Conservation (phyloP, 2,797 vertebrate species). For the Atherinosoma microstoma region DNA sequence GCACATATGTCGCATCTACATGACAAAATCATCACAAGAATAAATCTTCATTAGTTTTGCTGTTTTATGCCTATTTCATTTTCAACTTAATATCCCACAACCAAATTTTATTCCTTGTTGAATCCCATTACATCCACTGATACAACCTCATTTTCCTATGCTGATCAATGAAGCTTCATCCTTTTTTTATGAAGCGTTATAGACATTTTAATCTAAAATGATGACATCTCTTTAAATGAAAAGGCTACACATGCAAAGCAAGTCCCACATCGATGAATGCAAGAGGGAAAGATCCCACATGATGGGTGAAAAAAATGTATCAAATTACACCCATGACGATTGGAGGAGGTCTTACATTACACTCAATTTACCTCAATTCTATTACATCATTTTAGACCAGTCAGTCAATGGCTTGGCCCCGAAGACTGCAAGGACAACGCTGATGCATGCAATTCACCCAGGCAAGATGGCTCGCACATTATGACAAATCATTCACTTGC, state of each 20-base stretch:
- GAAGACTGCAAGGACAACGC: conserved; percentile 43
- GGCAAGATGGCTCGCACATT: conserved; percentile 32
- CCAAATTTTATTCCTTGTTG: conserved; percentile 3
- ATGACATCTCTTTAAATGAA: conserved; percentile 50
- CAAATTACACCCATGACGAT: conserved; percentile 40
- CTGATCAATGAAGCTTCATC: conserved; percentile 51
- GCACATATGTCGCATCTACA: neutral
- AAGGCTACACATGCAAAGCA: conserved; percentile 3
- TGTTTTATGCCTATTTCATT: conserved; percentile 20
- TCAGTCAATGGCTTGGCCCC: conserved; percentile 43
- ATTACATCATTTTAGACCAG: conserved; percentile 47
- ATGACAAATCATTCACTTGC: conserved; percentile 29
- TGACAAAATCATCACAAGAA: neutral
- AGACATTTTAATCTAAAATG: conserved; percentile 55
- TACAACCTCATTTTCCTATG: conserved; percentile 37
- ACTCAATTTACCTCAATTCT: conserved; percentile 47
- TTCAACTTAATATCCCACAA: conserved; percentile 4
- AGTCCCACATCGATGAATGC: conserved; percentile 7
- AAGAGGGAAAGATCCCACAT: conserved; percentile 4
- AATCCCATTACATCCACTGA: conserved; percentile 38
- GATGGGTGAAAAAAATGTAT: conserved; percentile 45
- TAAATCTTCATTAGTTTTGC: conserved; percentile 17
- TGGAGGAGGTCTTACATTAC: conserved; percentile 37
- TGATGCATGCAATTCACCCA: conserved; percentile 38
- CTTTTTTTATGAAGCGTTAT: conserved; percentile 29